phyloP scores from a whole-genome alignment of 1,140 invertebrate species.

The Pogonomyrmex californicus region DNA sequence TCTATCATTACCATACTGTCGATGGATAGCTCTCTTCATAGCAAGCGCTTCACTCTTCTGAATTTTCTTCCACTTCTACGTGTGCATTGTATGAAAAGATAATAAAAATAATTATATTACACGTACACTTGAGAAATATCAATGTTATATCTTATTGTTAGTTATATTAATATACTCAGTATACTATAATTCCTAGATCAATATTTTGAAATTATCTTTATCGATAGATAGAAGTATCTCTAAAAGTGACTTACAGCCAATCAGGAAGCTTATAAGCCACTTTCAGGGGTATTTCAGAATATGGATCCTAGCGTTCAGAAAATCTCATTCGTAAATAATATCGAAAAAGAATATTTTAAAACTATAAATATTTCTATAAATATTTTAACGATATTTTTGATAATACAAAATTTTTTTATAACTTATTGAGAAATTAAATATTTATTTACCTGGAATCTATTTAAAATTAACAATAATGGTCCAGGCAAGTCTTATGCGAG shows the following conservation, averaged over 20 bases:
- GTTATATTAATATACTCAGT: background rate
- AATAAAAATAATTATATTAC: background rate
- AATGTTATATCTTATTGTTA: background rate
- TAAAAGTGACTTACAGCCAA: no score
- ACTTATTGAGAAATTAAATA: background rate
- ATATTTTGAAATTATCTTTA: no score
- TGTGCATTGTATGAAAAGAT: constrained; percentile 5
- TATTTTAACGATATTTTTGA: constrained; percentile 12
- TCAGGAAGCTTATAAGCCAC: no score
- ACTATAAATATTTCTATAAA: background rate
- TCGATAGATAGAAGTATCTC: no score
- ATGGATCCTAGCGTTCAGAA: background rate
- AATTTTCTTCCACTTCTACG: background rate
- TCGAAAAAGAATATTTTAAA: background rate
- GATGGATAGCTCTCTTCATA: constrained; percentile 91
- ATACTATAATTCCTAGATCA: background rate
- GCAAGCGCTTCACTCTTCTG: constrained; percentile 83
- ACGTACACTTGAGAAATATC: background rate
- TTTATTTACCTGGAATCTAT: background rate
- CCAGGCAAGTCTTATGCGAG: no score
- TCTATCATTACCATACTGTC: constrained; percentile 89
- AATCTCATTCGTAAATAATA: background rate
- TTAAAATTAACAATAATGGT: background rate
- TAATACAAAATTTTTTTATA: background rate
- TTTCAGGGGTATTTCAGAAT: no score